A percentile compares a stretch with the other conserved stretches of the same genome.
Conservation (phyloP, 2,888 invertebrate species). For the Microplitis deprimator region DNA sequence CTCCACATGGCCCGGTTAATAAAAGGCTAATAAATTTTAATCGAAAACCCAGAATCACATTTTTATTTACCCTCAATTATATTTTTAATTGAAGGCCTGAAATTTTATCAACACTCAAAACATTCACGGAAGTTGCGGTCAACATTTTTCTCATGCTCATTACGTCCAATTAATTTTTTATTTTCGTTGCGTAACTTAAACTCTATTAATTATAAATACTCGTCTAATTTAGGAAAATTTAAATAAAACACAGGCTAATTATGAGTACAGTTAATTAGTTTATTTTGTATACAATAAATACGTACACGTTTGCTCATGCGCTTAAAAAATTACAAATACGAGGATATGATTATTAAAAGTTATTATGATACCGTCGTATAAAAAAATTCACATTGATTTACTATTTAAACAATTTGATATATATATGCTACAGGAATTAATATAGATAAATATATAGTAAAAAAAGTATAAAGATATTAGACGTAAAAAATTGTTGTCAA, state of each 20-base stretch:
- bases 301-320: not conserved
- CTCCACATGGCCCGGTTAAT: not conserved
- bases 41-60: not conserved
- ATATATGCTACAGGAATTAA: not conserved
- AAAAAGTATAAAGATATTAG: not conserved
- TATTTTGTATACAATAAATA: conserved; percentile 29
- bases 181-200: not conserved
- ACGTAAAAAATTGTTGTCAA: not conserved
- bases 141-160: not conserved
- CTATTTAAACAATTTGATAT: not conserved
- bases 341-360: not conserved
- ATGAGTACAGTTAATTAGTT: conserved; percentile 22
- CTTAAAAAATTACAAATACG: conserved; percentile 5
- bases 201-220: too few relatives aligned
- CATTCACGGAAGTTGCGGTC: not conserved
- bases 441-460: conserved; percentile 1
- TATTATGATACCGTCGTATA: not conserved
- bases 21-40: not conserved
- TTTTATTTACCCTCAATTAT: not conserved
- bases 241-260: not conserved
- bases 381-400: conserved; percentile 10
- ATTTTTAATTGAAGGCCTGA: too few relatives aligned
- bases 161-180: not conserved
- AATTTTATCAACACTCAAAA: too few relatives aligned
- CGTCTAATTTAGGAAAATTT: not conserved